phyloP scores from a whole-genome alignment of 1,140 invertebrate species.

The Drusus annulatus region DNA sequence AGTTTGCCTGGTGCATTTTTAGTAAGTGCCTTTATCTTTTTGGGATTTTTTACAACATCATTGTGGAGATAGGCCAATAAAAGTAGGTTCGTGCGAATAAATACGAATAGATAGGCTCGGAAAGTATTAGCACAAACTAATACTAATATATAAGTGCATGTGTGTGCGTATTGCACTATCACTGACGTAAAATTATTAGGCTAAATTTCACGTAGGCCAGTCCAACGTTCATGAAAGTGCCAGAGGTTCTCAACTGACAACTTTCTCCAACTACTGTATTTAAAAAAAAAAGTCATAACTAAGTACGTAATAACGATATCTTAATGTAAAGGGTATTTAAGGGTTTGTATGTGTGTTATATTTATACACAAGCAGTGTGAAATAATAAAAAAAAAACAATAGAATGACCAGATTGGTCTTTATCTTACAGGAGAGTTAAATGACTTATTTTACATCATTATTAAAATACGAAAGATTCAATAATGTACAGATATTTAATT shows the following conservation, averaged over 20 bases:
- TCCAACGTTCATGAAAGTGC: constrained; percentile 3
- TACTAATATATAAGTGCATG: constrained; percentile 29
- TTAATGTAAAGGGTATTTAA: too few relatives aligned
- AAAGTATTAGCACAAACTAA: constrained; percentile 33
- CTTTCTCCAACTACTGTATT: background rate
- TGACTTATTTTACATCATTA: too few relatives aligned
- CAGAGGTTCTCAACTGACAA: background rate
- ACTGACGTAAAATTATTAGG: constrained; percentile 16
- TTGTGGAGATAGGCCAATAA: constrained; percentile 11
- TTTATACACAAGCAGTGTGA: too few relatives aligned
- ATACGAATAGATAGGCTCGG: constrained; percentile 16
- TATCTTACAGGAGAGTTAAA: too few relatives aligned
- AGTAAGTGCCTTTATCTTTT: background rate
- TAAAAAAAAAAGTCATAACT: too few relatives aligned
- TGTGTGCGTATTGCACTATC: constrained; percentile 5
- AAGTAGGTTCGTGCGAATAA: constrained; percentile 19
- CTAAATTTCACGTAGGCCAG: constrained; percentile 38
- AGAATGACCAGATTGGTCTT: too few relatives aligned
- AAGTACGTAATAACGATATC: too few relatives aligned
- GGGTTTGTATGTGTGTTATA: too few relatives aligned
- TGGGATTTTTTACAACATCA: background rate
- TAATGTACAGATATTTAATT: too few relatives aligned
- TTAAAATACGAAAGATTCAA: too few relatives aligned
- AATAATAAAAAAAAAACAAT: too few relatives aligned
- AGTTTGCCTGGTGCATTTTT: background rate